These are phyloP conservation scores for Dufourea novaeangliae DNA, from an alignment of 1,140 invertebrate genomes.

Conservation along the genomic window DNA sequence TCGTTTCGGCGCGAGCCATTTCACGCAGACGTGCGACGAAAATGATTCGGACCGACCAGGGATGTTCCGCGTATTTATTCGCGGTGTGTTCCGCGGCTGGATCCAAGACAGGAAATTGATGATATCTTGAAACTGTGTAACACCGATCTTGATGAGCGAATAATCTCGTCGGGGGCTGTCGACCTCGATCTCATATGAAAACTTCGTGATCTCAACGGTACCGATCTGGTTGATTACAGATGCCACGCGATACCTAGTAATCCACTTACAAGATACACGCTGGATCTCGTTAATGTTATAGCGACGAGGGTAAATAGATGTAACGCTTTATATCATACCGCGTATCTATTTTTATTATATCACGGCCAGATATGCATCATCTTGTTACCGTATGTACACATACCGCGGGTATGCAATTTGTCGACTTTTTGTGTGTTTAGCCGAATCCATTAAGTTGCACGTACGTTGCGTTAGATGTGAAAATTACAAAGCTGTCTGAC, in stretches of 20 bases:
- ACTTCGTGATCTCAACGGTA: neutral
- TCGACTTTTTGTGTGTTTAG: too few species aligned
- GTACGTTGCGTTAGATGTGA: too few species aligned
- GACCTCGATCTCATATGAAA: conserved; percentile 32
- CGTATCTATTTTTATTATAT: neutral
- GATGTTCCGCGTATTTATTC: conserved; percentile 15
- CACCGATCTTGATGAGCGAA: conserved; percentile 15
- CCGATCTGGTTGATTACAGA: conserved; percentile 12
- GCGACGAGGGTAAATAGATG: neutral
- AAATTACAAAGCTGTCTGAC: too few species aligned
- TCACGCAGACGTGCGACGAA: conserved; percentile 51
- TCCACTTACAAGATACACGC: neutral
- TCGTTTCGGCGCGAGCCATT: conserved; percentile 67
- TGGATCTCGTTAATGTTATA: neutral
- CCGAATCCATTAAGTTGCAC: too few species aligned
- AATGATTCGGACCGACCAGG: conserved; percentile 42
- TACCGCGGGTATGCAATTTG: neutral
- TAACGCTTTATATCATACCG: neutral
- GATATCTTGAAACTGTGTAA: conserved; percentile 22
- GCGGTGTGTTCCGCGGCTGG: conserved; percentile 3
- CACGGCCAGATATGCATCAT: neutral
- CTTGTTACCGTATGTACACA: neutral
- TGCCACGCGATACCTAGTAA: conserved; percentile 13
- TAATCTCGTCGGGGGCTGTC: conserved; percentile 32
- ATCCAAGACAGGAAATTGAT: conserved; percentile 24